These are phyloP conservation scores for Xestobium rufovillosum DNA, from an alignment of 2,888 invertebrate species.

Conservation along the genomic window DNA sequence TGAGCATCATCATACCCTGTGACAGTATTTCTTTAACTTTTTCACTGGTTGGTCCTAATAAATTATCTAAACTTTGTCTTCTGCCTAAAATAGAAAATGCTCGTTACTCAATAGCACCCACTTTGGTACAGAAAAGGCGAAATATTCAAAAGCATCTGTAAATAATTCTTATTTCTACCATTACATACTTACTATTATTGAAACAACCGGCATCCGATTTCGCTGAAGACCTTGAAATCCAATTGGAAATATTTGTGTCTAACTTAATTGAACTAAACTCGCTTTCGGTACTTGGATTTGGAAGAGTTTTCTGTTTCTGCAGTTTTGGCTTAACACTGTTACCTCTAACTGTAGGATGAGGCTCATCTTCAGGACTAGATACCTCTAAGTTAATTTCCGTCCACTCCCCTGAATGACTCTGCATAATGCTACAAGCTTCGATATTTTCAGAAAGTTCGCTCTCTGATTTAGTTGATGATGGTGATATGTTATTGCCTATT, in stretches of 20 bases:
- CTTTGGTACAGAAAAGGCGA: constrained; percentile 2
- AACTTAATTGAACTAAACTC: constrained; percentile 37
- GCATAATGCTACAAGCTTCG: constrained; percentile 27
- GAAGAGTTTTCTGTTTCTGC: constrained; percentile 45
- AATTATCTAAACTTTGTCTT: constrained; percentile 67
- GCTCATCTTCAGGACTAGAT: constrained; percentile 58
- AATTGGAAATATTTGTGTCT: constrained; percentile 48
- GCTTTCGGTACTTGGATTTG: constrained; percentile 41
- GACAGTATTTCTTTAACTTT: constrained; percentile 74
- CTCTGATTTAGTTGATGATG: constrained; percentile 31
- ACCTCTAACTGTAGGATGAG: constrained; percentile 39
- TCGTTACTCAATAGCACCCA: constrained; percentile 7
- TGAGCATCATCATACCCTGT: constrained; percentile 67
- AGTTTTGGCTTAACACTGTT: constrained; percentile 38
- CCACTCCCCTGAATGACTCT: constrained; percentile 55
- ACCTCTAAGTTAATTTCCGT: constrained; percentile 65
- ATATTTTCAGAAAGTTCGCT: constrained; percentile 28
- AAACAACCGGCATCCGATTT: constrained; percentile 40
- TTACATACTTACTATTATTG: constrained; percentile 36
- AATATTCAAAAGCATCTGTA: neutral
- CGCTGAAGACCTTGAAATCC: constrained; percentile 50
- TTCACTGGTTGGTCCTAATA: constrained; percentile 70
- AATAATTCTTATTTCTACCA: constrained; percentile 3
- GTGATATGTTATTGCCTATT: constrained; percentile 27
- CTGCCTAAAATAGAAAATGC: constrained; percentile 39